Conservation (phyloP, 2,797 vertebrate genomes). For the Zenarchopterus dispar region DNA sequence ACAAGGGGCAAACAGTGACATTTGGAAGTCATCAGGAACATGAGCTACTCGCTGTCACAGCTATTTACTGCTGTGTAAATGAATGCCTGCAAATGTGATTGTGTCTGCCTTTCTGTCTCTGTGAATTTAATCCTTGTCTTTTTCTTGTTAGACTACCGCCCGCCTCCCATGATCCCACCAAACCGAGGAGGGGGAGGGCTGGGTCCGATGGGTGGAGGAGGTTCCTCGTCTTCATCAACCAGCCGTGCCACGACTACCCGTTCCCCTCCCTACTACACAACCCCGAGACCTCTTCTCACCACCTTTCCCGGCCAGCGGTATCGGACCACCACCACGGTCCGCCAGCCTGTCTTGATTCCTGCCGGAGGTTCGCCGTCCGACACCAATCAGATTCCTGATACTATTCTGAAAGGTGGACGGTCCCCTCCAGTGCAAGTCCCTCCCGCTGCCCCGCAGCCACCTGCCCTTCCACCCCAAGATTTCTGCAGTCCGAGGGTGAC, state of each 20-base stretch:
- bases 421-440: slow-evolving; percentile 65
- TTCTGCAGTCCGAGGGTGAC: slow-evolving; percentile 89
- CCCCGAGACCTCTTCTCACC: slow-evolving; percentile 79
- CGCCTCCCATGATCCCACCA: slow-evolving; percentile 70
- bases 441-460: slow-evolving; percentile 81
- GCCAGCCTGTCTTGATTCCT: slow-evolving; percentile 63
- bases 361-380: slow-evolving; percentile 71
- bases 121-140: slow-evolving; percentile 13
- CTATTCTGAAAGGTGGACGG: slow-evolving; percentile 65
- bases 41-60: slow-evolving; percentile 49
- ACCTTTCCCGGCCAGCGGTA: slow-evolving; percentile 87
- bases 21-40: slow-evolving; percentile 55
- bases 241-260: slow-evolving; percentile 78
- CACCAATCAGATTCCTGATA: slow-evolving; percentile 81
- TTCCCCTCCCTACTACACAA: slow-evolving; percentile 82
- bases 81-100: slow-evolving; percentile 27
- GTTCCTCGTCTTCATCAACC: slow-evolving; percentile 73
- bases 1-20: slow-evolving; percentile 22
- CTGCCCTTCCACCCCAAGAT: slow-evolving; percentile 84
- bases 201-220: slow-evolving; percentile 49
- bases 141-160: slow-evolving; percentile 66
- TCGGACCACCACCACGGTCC: slow-evolving; percentile 85
- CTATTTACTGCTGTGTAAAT: slow-evolving; percentile 39
- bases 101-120: slow-evolving; percentile 15
- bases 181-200: slow-evolving; percentile 60